These are phyloP conservation scores for Hylia prasina DNA, from an alignment of 2,113 vertebrate genomes.

Conservation along the genomic window DNA sequence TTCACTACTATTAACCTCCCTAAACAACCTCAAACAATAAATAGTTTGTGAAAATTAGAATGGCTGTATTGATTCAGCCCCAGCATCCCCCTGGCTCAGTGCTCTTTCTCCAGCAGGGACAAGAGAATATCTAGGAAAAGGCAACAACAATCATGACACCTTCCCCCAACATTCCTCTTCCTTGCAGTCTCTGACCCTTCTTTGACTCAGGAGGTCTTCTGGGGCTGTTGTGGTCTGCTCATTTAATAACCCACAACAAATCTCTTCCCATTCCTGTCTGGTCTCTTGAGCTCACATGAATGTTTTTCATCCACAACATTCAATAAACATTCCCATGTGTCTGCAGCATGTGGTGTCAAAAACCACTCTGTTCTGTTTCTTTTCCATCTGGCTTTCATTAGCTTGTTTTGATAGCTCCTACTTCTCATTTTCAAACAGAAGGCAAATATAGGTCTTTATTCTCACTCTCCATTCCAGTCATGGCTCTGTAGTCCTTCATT, in stretches of 20 bases:
- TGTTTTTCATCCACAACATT: not conserved
- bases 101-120: not conserved
- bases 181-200: not conserved
- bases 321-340: not conserved
- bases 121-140: rapidly evolving
- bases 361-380: not conserved
- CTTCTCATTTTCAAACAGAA: not conserved
- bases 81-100: not conserved
- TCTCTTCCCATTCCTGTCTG: not conserved
- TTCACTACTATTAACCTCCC: not conserved
- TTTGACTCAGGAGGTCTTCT: not conserved
- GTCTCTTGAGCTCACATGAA: not conserved
- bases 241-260: not conserved
- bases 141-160: not conserved
- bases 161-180: not conserved
- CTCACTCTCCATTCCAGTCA: not conserved
- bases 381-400: not conserved
- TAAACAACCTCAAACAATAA: not conserved
- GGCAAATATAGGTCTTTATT: not conserved
- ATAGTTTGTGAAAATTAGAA: not conserved
- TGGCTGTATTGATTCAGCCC: not conserved
- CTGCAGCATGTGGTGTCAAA: not conserved
- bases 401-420: not conserved
- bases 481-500: not conserved
- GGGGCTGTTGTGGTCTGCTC: not conserved